Evolutionary conservation across 2,113 vertebrate species (phyloP).

Genomic region (Hypocryptadius cinnamomeus): DNA sequence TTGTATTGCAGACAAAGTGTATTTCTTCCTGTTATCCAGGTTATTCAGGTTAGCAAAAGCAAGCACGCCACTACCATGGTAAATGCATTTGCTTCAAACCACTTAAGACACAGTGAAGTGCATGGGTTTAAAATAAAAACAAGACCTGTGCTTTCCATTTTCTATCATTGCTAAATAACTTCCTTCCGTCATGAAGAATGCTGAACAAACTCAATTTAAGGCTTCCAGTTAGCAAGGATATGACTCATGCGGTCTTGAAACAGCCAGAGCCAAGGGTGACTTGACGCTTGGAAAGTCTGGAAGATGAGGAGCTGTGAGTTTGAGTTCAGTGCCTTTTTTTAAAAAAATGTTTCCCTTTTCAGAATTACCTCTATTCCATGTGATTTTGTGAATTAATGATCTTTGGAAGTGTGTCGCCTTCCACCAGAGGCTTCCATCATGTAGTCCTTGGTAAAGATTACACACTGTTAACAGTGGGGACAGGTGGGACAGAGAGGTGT

Average conservation of each 20-base stretch:
- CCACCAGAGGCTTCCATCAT: neutral
- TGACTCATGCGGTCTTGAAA: conserved; percentile 53
- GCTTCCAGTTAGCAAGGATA: conserved; percentile 60
- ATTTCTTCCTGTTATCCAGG: neutral
- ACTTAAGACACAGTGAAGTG: neutral
- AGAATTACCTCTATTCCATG: neutral
- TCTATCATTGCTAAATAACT: neutral
- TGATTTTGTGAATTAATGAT: neutral
- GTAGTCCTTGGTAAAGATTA: neutral
- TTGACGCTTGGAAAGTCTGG: neutral
- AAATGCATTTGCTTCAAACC: neutral
- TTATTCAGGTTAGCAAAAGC: neutral
- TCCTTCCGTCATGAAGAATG: conserved; percentile 1
- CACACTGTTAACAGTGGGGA: fast-evolving
- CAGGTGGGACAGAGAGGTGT: neutral
- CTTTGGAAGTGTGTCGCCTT: neutral
- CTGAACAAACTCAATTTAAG: conserved; percentile 39
- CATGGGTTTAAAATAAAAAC: neutral
- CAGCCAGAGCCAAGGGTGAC: neutral
- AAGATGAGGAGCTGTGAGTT: neutral
- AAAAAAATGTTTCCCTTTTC: neutral
- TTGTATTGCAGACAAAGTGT: neutral
- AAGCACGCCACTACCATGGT: neutral
- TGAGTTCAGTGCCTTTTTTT: neutral
- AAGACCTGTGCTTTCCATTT: neutral